Percentiles rank a stretch among this genome's conserved stretches.
These are phyloP conservation scores for Napeogenes sylphis DNA, from an alignment of 2,888 invertebrate genomes.

Conservation along the genomic window DNA sequence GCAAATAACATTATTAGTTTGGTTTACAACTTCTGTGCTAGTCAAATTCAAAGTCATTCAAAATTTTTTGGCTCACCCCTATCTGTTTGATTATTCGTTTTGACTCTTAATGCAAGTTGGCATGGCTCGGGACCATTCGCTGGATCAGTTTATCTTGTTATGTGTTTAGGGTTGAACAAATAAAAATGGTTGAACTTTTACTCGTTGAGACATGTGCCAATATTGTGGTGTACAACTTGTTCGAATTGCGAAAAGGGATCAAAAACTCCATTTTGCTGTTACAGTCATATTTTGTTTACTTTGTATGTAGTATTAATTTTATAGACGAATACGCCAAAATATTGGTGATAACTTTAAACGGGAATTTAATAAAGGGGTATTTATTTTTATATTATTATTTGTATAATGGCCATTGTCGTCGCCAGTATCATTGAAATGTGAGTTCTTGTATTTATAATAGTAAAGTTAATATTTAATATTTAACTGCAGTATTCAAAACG, in stretches of 20 bases:
- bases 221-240: constrained; percentile 34
- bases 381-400: too few relatives aligned
- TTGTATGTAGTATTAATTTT: background rate
- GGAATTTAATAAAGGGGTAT: too few relatives aligned
- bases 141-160: constrained; percentile 25
- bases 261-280: background rate
- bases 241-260: constrained; percentile 16
- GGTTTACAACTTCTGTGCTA: too few relatives aligned
- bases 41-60: background rate
- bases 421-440: too few relatives aligned
- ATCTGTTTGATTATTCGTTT: constrained; percentile 24
- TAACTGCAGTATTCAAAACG: too few relatives aligned
- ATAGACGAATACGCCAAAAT: too few relatives aligned
- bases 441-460: too few relatives aligned
- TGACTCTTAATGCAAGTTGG: constrained; percentile 24
- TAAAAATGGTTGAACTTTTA: constrained; percentile 22
- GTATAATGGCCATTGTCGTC: too few relatives aligned
- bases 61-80: constrained; percentile 21
- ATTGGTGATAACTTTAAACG: too few relatives aligned
- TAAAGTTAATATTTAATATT: too few relatives aligned
- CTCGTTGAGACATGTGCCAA: constrained; percentile 23
- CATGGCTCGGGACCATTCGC: constrained; percentile 16
- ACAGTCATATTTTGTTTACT: background rate
- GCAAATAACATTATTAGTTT: too few relatives aligned
- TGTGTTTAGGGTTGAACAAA: constrained; percentile 31